A percentile compares a stretch with the other conserved stretches of the same genome.
Evolutionary conservation across 2,888 invertebrate species (phyloP).

Genomic region (Agonopterix heracliana): DNA sequence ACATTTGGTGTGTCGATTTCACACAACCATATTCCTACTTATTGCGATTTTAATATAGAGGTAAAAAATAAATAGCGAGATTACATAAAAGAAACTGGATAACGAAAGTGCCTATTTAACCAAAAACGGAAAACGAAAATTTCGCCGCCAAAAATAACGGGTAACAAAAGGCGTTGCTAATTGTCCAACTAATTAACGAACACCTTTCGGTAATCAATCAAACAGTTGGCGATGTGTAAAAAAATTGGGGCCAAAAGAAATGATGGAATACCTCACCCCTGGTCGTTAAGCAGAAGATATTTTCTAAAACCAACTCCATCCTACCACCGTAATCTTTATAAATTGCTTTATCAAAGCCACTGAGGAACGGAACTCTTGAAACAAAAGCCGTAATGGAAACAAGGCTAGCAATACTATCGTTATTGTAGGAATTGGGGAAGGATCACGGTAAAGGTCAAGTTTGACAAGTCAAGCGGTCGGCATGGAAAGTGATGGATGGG

Average conservation of each 20-base stretch:
- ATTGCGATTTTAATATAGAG: too few species aligned
- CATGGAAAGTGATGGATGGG: constrained; percentile 35
- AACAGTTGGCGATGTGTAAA: constrained; percentile 34
- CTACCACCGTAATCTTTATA: not conserved
- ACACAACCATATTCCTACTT: too few species aligned
- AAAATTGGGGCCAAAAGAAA: constrained; percentile 30
- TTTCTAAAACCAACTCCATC: constrained; percentile 1
- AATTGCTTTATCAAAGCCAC: not conserved
- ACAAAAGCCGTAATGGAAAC: not conserved
- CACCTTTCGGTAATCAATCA: constrained; percentile 53
- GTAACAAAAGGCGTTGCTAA: constrained; percentile 34
- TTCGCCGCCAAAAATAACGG: constrained; percentile 10
- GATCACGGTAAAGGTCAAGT: constrained; percentile 13
- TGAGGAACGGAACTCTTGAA: not conserved
- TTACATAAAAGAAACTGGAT: too few species aligned
- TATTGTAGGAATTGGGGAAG: constrained; percentile 5
- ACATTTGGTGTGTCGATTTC: too few species aligned
- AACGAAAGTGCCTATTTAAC: too few species aligned
- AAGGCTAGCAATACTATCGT: constrained; percentile 1
- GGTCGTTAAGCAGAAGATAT: constrained; percentile 24
- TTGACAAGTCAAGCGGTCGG: constrained; percentile 34
- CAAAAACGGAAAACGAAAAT: too few species aligned
- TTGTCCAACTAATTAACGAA: constrained; percentile 48
- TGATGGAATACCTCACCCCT: constrained; percentile 21
- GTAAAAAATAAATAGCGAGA: too few species aligned